Evolutionary conservation across 2,797 vertebrate species (phyloP).

Genomic region (Spea hammondii): DNA sequence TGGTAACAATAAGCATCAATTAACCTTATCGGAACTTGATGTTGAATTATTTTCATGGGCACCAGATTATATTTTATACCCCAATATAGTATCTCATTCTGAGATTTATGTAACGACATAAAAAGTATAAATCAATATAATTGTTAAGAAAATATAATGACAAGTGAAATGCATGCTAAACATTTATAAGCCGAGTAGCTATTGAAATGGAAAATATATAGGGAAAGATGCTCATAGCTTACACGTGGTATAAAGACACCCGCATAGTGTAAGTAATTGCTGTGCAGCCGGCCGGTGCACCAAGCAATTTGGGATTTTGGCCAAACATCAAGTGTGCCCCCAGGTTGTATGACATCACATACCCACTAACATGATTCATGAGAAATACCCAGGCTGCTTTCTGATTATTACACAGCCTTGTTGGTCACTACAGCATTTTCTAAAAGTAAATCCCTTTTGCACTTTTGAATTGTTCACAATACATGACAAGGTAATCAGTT

Average conservation of each 20-base stretch:
- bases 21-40: no score
- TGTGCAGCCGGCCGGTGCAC: no score
- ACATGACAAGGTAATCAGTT: background rate
- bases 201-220: background rate
- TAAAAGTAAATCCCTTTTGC: constrained; percentile 46
- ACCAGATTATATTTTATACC: no score
- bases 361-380: no score
- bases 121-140: background rate
- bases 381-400: no score
- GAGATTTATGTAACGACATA: background rate
- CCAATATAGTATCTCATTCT: background rate
- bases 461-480: background rate
- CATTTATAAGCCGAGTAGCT: background rate
- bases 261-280: constrained; percentile 33
- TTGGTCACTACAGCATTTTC: background rate
- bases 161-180: background rate
- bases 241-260: constrained; percentile 36
- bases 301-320: no score
- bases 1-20: no score
- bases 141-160: background rate
- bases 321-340: no score
- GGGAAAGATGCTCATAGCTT: background rate
- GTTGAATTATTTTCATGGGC: no score
- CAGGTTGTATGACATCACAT: no score
- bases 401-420: no score